phyloP scores from a whole-genome alignment of 1,140 invertebrate species.

The Aphis gossypii region DNA sequence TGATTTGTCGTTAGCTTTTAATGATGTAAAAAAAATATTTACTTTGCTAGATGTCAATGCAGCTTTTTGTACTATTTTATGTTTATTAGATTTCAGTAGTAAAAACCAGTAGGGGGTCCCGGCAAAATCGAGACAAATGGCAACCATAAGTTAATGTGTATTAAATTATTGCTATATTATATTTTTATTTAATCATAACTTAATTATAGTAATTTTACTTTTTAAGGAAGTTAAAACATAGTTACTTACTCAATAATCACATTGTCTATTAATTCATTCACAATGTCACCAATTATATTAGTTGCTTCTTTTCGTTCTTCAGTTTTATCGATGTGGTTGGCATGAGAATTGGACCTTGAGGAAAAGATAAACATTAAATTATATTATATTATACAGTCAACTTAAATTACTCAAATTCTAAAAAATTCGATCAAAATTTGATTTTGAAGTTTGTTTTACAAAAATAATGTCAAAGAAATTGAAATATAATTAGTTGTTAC shows the following conservation, averaged over 20 bases:
- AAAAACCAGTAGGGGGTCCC: too few relatives aligned
- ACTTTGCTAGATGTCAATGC: too few relatives aligned
- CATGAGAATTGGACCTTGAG: neutral
- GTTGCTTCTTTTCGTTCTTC: neutral
- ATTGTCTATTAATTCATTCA: neutral
- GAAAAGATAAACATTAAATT: neutral
- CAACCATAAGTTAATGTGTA: neutral
- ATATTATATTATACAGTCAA: too few relatives aligned
- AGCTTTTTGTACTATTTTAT: too few relatives aligned
- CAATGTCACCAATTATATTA: neutral
- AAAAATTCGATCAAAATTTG: too few relatives aligned
- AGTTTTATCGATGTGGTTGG: neutral
- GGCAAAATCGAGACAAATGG: too few relatives aligned
- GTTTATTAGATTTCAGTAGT: too few relatives aligned
- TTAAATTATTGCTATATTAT: neutral
- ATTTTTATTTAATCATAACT: neutral
- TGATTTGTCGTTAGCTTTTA: too few relatives aligned
- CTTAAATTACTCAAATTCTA: neutral
- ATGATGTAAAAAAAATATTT: too few relatives aligned
- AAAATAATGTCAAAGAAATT: neutral
- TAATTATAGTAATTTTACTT: neutral
- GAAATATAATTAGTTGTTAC: neutral
- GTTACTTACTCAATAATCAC: neutral
- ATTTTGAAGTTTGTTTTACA: neutral
- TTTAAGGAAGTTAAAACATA: neutral